Conservation (phyloP, 2,113 vertebrate species). For the Cisticola juncidis region DNA sequence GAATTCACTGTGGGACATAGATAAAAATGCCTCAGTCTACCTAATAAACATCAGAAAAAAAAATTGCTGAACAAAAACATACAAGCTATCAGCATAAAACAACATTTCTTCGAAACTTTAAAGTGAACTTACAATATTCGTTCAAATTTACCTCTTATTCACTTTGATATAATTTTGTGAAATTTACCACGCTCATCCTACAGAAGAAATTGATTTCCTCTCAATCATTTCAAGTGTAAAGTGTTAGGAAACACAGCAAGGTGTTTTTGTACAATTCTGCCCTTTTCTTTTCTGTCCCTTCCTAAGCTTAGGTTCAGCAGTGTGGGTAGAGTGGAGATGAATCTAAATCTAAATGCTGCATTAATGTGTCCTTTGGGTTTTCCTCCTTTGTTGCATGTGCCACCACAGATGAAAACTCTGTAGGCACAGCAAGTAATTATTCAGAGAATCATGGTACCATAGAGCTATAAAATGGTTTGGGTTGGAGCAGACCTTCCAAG, state of each 20-base stretch:
- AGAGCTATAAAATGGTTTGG: not conserved
- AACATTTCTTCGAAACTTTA: not conserved
- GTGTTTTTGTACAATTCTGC: not conserved
- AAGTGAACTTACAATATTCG: not conserved
- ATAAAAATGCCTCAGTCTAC: slow-evolving; percentile 46
- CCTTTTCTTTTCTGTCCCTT: not conserved
- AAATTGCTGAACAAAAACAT: not conserved
- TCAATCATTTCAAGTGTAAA: not conserved
- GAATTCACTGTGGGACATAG: slow-evolving; percentile 15
- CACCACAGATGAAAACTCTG: not conserved
- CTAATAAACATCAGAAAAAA: not conserved
- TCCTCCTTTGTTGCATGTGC: not conserved
- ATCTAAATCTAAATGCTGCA: not conserved
- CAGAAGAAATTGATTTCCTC: not conserved
- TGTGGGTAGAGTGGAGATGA: not conserved
- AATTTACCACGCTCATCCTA: not conserved
- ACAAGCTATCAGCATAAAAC: not conserved
- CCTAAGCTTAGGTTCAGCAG: not conserved
- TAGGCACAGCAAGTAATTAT: not conserved
- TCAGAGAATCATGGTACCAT: not conserved
- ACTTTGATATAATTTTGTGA: not conserved
- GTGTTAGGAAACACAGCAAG: not conserved
- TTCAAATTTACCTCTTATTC: not conserved
- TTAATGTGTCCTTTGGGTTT: not conserved
- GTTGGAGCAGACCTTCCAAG: not conserved